Percentiles rank a stretch among this genome's conserved stretches.
Conservation (phyloP, 2,113 vertebrate species). For the Recurvirostra avosetta region DNA sequence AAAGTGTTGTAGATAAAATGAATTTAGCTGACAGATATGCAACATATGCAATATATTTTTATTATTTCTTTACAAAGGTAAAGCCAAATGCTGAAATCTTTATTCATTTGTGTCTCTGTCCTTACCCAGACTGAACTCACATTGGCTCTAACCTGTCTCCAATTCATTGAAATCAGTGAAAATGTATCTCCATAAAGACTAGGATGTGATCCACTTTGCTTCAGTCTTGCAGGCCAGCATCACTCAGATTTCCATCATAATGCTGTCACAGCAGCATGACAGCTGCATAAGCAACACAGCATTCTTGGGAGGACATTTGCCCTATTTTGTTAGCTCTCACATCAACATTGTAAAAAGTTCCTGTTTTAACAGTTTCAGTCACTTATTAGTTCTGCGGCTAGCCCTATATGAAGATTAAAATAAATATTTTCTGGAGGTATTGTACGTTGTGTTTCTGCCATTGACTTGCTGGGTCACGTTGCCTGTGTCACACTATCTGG, state of each 20-base stretch:
- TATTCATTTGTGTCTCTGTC: background rate
- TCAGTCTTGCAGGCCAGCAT: background rate
- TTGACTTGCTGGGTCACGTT: background rate
- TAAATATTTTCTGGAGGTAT: background rate
- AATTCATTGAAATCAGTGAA: background rate
- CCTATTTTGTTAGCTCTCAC: background rate
- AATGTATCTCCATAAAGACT: background rate
- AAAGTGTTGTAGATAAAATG: constrained; percentile 35
- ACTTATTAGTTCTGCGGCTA: background rate
- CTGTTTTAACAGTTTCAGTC: background rate
- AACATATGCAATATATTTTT: constrained; percentile 41
- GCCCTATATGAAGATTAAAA: background rate
- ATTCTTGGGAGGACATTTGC: accelerated
- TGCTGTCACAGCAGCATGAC: background rate
- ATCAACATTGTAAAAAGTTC: background rate
- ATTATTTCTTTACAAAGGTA: constrained; percentile 38
- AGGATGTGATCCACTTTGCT: background rate
- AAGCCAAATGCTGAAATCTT: constrained; percentile 38
- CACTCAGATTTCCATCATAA: background rate
- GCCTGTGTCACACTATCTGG: background rate
- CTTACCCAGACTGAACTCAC: background rate
- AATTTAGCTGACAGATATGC: constrained; percentile 49
- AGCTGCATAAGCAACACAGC: background rate
- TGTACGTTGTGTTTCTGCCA: background rate
- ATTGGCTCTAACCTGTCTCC: background rate